Conservation (phyloP, 2,797 vertebrate species). For the Gymnothorax javanicus region DNA sequence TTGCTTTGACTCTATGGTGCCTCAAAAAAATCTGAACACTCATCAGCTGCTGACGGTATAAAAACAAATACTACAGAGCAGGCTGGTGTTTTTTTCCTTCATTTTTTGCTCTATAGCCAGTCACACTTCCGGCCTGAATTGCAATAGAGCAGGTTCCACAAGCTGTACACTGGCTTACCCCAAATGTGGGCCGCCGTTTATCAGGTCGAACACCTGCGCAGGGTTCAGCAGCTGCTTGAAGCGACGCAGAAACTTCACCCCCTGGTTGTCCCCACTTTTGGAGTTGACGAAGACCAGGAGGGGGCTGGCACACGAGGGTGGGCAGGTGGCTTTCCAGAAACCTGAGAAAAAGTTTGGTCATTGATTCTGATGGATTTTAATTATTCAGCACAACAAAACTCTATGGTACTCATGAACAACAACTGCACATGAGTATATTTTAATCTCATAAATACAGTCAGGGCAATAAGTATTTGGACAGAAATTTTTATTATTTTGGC, state of each 20-base stretch:
- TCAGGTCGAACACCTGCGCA: constrained; percentile 97
- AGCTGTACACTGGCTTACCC: constrained; percentile 75
- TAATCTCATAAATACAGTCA: too few species aligned
- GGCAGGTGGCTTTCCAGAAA: constrained; percentile 98
- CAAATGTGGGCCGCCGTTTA: constrained; percentile 95
- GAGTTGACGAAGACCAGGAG: constrained; percentile 98
- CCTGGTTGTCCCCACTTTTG: constrained; percentile 99
- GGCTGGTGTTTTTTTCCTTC: background rate
- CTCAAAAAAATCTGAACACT: background rate
- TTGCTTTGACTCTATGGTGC: too few species aligned
- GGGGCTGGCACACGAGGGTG: constrained; percentile 94
- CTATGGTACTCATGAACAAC: background rate
- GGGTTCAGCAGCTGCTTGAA: constrained; percentile 99
- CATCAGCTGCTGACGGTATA: background rate
- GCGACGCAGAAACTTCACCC: constrained; percentile 95
- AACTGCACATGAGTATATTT: too few species aligned
- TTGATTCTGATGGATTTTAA: background rate
- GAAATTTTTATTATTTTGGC: too few species aligned
- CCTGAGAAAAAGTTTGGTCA: constrained; percentile 68
- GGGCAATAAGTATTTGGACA: too few species aligned
- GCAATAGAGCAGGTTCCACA: background rate
- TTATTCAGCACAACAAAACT: background rate
- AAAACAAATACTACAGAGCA: background rate
- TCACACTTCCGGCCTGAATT: background rate
- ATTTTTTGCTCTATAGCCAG: background rate